A percentile compares a stretch with the other conserved stretches of the same genome.
Evolutionary conservation across 2,113 vertebrate genomes (phyloP).

Genomic region (Alexandromys fortis): DNA sequence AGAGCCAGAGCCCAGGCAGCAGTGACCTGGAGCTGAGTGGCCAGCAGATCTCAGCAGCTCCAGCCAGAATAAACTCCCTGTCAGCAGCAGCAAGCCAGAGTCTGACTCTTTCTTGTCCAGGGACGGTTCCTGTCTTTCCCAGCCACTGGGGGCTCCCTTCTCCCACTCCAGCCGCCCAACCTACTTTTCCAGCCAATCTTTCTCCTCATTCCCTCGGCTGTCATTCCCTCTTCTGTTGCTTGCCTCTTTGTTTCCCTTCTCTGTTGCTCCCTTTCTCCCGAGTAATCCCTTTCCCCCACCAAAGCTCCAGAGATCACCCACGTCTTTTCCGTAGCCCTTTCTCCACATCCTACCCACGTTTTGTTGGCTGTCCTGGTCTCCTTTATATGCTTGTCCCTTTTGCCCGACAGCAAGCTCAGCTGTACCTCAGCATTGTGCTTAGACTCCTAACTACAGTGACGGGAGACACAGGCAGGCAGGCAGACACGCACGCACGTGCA

Average conservation of each 20-base stretch:
- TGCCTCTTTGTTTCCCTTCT: constrained; percentile 32
- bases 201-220: neutral
- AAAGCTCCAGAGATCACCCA: neutral
- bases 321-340: neutral
- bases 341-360: neutral
- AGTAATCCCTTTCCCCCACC: neutral
- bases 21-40: neutral
- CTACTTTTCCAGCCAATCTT: constrained; percentile 45
- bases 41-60: neutral
- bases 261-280: neutral
- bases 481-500: neutral
- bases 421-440: neutral
- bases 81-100: constrained; percentile 66
- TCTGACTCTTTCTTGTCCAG: constrained; percentile 50
- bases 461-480: too few relatives aligned
- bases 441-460: neutral
- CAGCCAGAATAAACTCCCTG: constrained; percentile 66
- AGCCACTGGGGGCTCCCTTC: constrained; percentile 42
- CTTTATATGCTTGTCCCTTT: constrained; percentile 51
- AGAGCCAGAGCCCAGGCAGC: neutral
- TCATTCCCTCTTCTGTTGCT: constrained; percentile 28
- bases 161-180: constrained; percentile 49
- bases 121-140: constrained; percentile 7
- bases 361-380: constrained; percentile 61
- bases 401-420: neutral